Conservation (phyloP, 1,140 invertebrate genomes). For the Euura lappo region DNA sequence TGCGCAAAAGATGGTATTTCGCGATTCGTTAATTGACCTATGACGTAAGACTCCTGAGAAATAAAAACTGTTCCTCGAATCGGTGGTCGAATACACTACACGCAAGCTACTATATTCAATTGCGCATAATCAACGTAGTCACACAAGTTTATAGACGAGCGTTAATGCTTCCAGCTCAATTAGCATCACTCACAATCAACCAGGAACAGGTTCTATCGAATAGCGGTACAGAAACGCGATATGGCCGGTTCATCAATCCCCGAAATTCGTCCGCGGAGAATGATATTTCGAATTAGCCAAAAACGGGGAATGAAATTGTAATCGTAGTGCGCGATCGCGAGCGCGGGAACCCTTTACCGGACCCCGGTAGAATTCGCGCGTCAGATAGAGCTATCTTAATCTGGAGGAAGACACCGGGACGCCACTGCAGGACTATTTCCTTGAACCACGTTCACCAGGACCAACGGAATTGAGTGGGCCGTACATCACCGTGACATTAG, state of each 20-base stretch:
- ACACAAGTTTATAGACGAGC: background rate
- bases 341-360: background rate
- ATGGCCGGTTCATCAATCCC: no score
- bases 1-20: background rate
- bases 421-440: background rate
- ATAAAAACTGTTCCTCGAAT: no score
- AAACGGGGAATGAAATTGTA: background rate
- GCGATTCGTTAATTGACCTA: no score
- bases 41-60: no score
- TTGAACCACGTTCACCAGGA: background rate
- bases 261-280: background rate
- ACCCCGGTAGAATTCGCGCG: background rate
- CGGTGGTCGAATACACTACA: no score
- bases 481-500: background rate
- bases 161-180: background rate
- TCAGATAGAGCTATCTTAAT: background rate
- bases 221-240: no score
- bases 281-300: background rate
- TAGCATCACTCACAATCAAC: background rate
- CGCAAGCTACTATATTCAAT: no score
- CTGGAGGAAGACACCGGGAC: background rate
- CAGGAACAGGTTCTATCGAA: background rate
- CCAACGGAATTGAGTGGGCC: background rate
- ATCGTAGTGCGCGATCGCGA: background rate
- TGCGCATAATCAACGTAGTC: background rate